Evolutionary conservation across 2,113 vertebrate genomes (phyloP), one percentile per base, ranked within the genome.

Genomic region (Heterotis niloticus): DNA sequence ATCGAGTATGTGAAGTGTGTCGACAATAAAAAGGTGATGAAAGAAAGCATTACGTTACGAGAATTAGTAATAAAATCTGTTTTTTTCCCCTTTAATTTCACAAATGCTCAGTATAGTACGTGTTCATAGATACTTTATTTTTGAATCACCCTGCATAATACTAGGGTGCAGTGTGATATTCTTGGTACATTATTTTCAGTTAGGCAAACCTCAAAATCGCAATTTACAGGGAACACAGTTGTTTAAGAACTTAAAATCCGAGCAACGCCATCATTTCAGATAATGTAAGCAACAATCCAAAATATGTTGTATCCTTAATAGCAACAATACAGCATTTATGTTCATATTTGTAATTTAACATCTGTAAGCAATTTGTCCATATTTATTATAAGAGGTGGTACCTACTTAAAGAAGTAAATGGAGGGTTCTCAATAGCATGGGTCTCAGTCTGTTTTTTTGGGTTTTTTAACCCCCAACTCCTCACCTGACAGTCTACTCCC

Each of bases 81-180:
- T 44, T 44, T 44, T 44, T 44, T 44, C 34, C n/a, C n/a, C n/a
- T n/a, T 44, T 44, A 44, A 44, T 44, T 7, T 44, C 34, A 44
- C 34, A 44, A 44, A 44, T 44, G 34, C 34, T 44, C 56, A 74
- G 57, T 59, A 74, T 28, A 74, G 52, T 54, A 74, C 26, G 20
- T 28, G n/a, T 54, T 26, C 26, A 59, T 74, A 54, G 24, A 74
- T 74, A 59, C 57, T 74, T 74, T 74, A 57, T n/a, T 57, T 74
- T 57, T 59, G 16, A 14, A 74, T 72, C 54, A 52, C 51, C 23
- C 51, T 54, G 69, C 20, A 72, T 16, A 51, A 51, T 20, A 51
- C n/a, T 52, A 23, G 23, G 7, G 34, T 18, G 51, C 69, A 72
- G 18, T 1, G n/a, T 52, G 17, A 52, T 51, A 1, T 70, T 23